Evolutionary conservation across 2,113 vertebrate genomes (phyloP).

Genomic region (Pachypanchax playfairii): DNA sequence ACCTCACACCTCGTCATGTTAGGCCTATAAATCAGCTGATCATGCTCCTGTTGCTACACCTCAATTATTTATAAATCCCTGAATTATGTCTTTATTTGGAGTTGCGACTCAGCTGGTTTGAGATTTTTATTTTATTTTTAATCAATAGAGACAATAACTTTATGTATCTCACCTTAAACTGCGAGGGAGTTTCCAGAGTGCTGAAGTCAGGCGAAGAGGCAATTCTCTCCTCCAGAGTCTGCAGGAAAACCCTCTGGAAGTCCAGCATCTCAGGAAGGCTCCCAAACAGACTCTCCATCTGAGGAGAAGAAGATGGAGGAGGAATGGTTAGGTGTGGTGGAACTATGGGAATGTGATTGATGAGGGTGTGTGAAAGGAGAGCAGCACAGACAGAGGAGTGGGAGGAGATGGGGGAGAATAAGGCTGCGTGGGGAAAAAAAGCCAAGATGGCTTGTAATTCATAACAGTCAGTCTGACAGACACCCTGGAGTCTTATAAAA

Average conservation of each 20-base stretch:
- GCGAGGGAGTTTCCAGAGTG: conserved; percentile 88
- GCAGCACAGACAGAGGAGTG: neutral
- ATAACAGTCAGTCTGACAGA: conserved; percentile 50
- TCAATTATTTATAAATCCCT: conserved; percentile 50
- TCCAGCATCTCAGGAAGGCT: conserved; percentile 97
- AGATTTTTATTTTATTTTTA: conserved; percentile 4
- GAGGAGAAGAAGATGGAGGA: neutral
- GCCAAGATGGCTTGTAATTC: conserved; percentile 42
- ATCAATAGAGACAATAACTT: neutral
- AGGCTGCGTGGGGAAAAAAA: neutral
- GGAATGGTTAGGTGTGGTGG: neutral
- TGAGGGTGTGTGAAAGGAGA: conserved; percentile 19
- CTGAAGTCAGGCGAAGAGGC: conserved; percentile 90
- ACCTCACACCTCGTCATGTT: conserved; percentile 47
- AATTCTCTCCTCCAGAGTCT: conserved; percentile 94
- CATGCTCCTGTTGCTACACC: conserved; percentile 26
- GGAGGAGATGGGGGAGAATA: neutral
- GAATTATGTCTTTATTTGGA: conserved; percentile 6
- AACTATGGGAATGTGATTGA: conserved; percentile 11
- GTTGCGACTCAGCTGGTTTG: neutral
- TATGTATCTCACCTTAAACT: conserved; percentile 86
- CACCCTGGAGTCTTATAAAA: conserved; percentile 45
- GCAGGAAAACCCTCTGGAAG: conserved; percentile 96
- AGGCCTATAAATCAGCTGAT: conserved; percentile 44
- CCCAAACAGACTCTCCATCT: conserved; percentile 99